phyloP scores from a whole-genome alignment of 2,888 invertebrate species.

The Trisateles emortualis region DNA sequence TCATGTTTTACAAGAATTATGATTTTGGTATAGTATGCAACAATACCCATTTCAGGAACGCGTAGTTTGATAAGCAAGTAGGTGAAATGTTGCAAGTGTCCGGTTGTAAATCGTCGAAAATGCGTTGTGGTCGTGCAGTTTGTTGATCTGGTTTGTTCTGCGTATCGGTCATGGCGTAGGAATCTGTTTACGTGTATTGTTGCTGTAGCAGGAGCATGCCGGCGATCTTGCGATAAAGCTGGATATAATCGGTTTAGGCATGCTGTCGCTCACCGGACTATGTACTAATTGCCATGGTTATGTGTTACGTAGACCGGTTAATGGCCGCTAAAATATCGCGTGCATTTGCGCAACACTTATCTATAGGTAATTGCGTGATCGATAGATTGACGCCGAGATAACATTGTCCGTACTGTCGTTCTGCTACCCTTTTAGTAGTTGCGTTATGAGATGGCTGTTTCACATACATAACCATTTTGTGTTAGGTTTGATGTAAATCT shows the following conservation, averaged over 20 bases:
- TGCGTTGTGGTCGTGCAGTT: conserved; percentile 54
- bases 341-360: conserved; percentile 67
- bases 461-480: conserved; percentile 7
- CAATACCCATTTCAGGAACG: conserved; percentile 54
- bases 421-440: conserved; percentile 48
- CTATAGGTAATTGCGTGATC: conserved; percentile 60
- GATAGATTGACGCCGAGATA: conserved; percentile 73
- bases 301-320: conserved; percentile 73
- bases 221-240: conserved; percentile 74
- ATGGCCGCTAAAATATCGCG: conserved; percentile 73
- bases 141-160: conserved; percentile 66
- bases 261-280: conserved; percentile 80
- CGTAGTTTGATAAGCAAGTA: conserved; percentile 42
- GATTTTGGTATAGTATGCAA: conserved; percentile 52
- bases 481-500: neutral
- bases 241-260: conserved; percentile 79
- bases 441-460: conserved; percentile 31
- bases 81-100: conserved; percentile 56
- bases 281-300: conserved; percentile 79
- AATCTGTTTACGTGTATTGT: conserved; percentile 74
- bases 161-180: conserved; percentile 68
- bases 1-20: conserved; percentile 64
- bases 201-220: conserved; percentile 52
- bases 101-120: conserved; percentile 59
- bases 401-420: conserved; percentile 63